These are phyloP conservation scores for Drosophila monieri DNA, from an alignment of 2,888 invertebrate species.

Conservation along the genomic window DNA sequence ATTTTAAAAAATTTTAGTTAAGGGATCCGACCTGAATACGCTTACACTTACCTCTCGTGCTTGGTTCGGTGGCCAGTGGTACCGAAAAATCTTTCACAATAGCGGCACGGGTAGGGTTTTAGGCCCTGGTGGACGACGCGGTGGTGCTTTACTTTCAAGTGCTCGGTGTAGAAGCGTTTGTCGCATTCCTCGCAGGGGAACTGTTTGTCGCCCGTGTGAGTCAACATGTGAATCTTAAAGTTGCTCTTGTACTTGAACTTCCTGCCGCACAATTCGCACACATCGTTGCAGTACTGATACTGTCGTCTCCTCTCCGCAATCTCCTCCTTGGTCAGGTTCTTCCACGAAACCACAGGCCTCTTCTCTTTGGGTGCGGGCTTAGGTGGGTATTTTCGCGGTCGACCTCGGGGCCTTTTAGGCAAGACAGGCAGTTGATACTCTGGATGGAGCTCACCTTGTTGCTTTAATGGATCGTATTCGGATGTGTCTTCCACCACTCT, in stretches of 20 bases:
- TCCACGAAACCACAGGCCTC: not conserved
- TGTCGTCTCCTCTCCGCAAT: not conserved
- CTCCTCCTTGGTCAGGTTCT: not conserved
- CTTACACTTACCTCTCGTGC: not conserved
- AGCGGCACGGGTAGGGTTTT: not conserved
- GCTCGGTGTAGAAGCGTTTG: not conserved
- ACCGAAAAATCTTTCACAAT: not conserved
- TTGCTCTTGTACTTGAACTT: slow-evolving; percentile 1
- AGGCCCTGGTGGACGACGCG: not conserved
- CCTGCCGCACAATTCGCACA: not conserved
- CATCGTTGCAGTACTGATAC: not conserved
- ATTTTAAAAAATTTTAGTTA: not conserved
- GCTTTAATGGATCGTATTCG: not conserved
- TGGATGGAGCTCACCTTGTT: not conserved
- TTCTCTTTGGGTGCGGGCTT: not conserved
- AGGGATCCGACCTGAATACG: not conserved
- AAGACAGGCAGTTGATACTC: not conserved
- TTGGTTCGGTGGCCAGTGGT: not conserved
- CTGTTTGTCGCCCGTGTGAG: not conserved
- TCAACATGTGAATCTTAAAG: not conserved
- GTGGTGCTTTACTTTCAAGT: not conserved
- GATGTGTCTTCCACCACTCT: not conserved
- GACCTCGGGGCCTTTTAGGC: not conserved
- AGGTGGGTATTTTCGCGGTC: not conserved
- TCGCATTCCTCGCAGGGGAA: not conserved